Percentiles rank a stretch among this genome's conserved stretches.
These are phyloP conservation scores for Arge pagana DNA, from an alignment of 2,888 invertebrate species.

Conservation along the genomic window DNA sequence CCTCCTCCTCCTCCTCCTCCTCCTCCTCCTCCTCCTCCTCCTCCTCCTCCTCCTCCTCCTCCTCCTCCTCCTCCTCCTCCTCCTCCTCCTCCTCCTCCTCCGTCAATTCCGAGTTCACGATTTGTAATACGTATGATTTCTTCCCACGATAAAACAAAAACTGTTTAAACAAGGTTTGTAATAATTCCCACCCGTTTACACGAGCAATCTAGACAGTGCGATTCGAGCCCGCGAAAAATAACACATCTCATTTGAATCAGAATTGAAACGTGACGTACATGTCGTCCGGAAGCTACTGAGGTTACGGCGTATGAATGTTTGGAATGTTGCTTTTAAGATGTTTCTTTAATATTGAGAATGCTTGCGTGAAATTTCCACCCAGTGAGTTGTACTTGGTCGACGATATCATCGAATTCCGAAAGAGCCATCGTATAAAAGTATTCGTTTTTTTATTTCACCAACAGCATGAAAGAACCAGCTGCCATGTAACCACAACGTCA, in stretches of 20 bases:
- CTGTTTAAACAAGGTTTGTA: too few species aligned
- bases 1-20: not conserved
- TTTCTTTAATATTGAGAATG: constrained; percentile 25
- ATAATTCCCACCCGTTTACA: too few species aligned
- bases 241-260: too few species aligned
- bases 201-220: too few species aligned
- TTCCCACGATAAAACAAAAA: too few species aligned
- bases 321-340: constrained; percentile 48
- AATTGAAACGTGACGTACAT: constrained; percentile 13
- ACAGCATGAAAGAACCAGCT: constrained; percentile 14
- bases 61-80: constrained; percentile 11
- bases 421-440: constrained; percentile 1
- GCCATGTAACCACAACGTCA: constrained; percentile 18
- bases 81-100: constrained; percentile 22
- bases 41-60: constrained; percentile 24
- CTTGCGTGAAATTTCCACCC: constrained; percentile 14
- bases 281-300: constrained; percentile 12
- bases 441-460: constrained; percentile 4
- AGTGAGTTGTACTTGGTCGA: constrained; percentile 13
- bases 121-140: too few species aligned
- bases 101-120: constrained; percentile 30
- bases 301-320: constrained; percentile 38
- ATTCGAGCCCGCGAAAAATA: too few species aligned
- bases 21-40: not conserved
- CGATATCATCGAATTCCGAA: constrained; percentile 8